A percentile compares a stretch with the other conserved stretches of the same genome.
These are phyloP conservation scores for Procavia capensis DNA, from an alignment of 2,113 vertebrate genomes.

Conservation along the genomic window DNA sequence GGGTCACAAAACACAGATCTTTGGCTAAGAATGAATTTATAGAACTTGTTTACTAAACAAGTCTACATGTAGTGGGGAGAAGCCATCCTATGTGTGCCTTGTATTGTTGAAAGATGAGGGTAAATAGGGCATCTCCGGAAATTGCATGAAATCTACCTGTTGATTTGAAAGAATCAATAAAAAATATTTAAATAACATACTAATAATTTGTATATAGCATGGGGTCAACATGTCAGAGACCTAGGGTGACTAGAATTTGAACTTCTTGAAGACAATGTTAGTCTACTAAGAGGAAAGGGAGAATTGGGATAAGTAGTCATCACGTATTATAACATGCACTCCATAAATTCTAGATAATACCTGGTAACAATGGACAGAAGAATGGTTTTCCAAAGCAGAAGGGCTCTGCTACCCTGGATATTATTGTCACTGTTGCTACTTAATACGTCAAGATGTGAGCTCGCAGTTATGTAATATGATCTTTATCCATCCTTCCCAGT, in stretches of 20 bases:
- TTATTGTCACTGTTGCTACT: neutral
- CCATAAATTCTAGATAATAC: neutral
- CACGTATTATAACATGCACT: neutral
- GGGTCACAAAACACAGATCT: neutral
- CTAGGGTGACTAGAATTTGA: neutral
- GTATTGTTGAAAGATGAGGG: neutral
- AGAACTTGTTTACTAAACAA: neutral
- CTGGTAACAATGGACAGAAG: neutral
- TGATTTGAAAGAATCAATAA: neutral
- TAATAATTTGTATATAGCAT: neutral
- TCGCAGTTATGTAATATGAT: neutral
- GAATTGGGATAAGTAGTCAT: neutral
- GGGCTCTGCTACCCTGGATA: neutral
- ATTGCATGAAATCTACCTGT: neutral
- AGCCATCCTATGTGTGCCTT: neutral
- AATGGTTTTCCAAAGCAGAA: neutral
- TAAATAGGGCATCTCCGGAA: neutral
- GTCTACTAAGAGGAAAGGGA: neutral
- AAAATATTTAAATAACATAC: neutral
- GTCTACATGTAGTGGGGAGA: neutral
- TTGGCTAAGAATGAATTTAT: neutral
- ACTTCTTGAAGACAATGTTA: neutral
- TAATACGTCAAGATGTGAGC: neutral
- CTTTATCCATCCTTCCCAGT: neutral
- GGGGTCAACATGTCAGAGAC: neutral